phyloP scores from a whole-genome alignment of 1,140 invertebrate genomes.

The Drosophila punjabiensis region DNA sequence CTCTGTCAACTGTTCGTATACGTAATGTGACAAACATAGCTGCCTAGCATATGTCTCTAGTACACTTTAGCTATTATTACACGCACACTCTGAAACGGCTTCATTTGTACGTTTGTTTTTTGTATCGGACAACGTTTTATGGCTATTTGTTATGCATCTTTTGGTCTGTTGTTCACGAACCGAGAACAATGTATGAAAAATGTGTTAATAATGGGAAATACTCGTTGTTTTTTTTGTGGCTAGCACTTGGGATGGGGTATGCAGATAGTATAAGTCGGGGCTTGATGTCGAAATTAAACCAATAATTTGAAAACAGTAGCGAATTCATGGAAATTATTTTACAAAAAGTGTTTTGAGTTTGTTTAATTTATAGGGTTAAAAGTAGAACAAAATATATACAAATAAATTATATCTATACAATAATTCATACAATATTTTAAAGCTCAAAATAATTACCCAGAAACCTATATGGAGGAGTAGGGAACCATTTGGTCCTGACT shows the following conservation, averaged over 20 bases:
- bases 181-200: constrained; percentile 50
- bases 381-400: not conserved
- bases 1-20: constrained; percentile 66
- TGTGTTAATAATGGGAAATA: constrained; percentile 44
- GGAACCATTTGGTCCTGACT: not conserved
- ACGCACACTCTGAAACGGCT: constrained; percentile 32
- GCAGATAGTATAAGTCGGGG: not conserved
- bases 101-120: constrained; percentile 45
- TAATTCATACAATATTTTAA: not conserved
- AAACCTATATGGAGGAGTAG: not conserved
- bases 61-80: constrained; percentile 57
- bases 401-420: not conserved
- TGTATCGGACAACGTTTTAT: constrained; percentile 64
- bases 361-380: not conserved
- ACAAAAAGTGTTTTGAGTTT: not conserved
- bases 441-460: not conserved
- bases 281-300: constrained; percentile 2
- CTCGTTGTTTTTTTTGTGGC: constrained; percentile 13
- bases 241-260: constrained; percentile 13
- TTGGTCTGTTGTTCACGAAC: constrained; percentile 55
- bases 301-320: not conserved
- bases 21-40: constrained; percentile 76
- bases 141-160: constrained; percentile 78
- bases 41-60: constrained; percentile 48
- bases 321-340: not conserved